Conservation (phyloP, 1,140 invertebrate species). For the Agrilus planipennis region DNA sequence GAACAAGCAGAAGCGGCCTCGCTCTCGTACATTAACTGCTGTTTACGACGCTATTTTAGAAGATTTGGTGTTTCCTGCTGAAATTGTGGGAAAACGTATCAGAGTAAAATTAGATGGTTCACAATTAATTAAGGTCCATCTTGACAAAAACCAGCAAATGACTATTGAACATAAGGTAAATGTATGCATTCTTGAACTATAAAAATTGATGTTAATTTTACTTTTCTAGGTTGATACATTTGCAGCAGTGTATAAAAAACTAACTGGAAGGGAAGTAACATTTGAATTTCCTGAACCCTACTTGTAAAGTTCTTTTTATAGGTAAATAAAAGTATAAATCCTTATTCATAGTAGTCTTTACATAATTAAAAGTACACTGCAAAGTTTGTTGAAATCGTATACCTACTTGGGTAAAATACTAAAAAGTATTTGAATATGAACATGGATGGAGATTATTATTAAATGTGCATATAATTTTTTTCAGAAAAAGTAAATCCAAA, state of each 20-base stretch:
- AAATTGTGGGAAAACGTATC: slow-evolving; percentile 98
- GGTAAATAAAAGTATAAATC: no score
- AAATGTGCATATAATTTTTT: no score
- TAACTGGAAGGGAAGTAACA: slow-evolving; percentile 96
- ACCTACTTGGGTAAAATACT: no score
- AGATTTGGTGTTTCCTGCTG: slow-evolving; percentile 96
- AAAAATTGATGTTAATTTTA: slow-evolving; percentile 18
- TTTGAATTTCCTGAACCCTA: slow-evolving; percentile 99
- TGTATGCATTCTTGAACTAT: no score
- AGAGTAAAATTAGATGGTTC: slow-evolving; percentile 92
- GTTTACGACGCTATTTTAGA: slow-evolving; percentile 96
- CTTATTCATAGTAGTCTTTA: no score
- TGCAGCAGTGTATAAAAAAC: slow-evolving; percentile 94
- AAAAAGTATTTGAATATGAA: no score
- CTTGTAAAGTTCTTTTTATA: slow-evolving; percentile 55
- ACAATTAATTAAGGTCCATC: slow-evolving; percentile 92
- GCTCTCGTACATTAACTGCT: slow-evolving; percentile 83
- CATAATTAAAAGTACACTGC: no score
- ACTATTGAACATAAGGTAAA: slow-evolving; percentile 98
- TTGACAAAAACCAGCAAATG: slow-evolving; percentile 97
- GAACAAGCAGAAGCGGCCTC: slow-evolving; percentile 95
- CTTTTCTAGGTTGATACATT: slow-evolving; percentile 88
- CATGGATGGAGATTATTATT: no score
- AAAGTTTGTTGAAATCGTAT: no score
- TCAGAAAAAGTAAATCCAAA: no score